Base-by-base conservation (phyloP, 1,140 invertebrate genomes). In the Meloidogyne chitwoodi region DNA sequence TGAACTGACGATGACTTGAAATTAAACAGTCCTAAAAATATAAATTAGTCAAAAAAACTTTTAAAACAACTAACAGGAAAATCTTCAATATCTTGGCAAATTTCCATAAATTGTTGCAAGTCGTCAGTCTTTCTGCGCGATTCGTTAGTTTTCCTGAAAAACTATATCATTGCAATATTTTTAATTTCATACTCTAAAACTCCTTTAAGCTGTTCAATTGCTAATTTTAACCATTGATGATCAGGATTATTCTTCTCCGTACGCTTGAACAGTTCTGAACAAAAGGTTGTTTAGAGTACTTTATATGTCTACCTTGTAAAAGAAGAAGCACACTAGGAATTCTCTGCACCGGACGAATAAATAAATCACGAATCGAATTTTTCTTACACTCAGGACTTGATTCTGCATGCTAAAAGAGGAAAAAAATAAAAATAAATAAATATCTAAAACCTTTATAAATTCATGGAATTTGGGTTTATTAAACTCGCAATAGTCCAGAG, bases 301-400 rank as follows among this genome's bases (percentile, higher is more conserved):
- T 10, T 76, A 29, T 29, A 11, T 38, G 27, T 73, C 48, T 31
- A 81, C 79, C 79, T 76, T 81, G 69, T 31, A 80, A 56, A 16
- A 80, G 71, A 26, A 80, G 44, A n/a, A 82, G 66, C 27, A 80
- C 79, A 77, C 79, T 80, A 19, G 79, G 79, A 44, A 80, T 78
- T 3, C 79, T 31, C 26, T 80, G 79, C 31, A 80, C 78, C 1
- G 79, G 79, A 12, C 79, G 67, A 56, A 80, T 80, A 16, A 80
- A 74, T 26, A 80, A 34, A 62, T 80, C 79, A 64, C 68, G 77
- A 14, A 80, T 29, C 10, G 44, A 74, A 41, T 78, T 81, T 29
- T 81, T 80, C 48, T 70, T 34, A 22, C 78, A 79, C 22, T 80
- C 70, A 34, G 44, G 38, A 11, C 56, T 80, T 29, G 66, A 24